These are phyloP conservation scores for Coracopsis vasa DNA, from an alignment of 2,113 vertebrate species.

Conservation along the genomic window DNA sequence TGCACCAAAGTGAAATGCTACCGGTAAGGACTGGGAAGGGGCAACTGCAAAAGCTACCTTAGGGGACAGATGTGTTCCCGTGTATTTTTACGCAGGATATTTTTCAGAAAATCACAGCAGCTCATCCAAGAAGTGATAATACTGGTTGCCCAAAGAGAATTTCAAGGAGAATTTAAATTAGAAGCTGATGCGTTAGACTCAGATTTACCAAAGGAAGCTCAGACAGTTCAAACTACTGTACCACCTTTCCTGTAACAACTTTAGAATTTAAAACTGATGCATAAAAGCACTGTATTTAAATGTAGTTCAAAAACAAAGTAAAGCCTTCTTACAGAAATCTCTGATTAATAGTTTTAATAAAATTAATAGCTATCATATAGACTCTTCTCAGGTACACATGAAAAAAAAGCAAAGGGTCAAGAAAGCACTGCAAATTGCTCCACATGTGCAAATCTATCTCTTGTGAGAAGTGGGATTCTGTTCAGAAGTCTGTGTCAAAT, in stretches of 20 bases:
- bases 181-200: background rate
- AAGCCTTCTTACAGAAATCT: background rate
- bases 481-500: background rate
- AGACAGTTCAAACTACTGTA: background rate
- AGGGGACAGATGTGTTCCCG: too few species aligned
- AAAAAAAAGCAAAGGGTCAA: background rate
- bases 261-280: background rate
- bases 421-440: background rate
- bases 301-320: background rate
- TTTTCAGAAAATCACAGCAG: background rate
- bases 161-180: background rate
- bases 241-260: background rate
- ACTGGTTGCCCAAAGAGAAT: background rate
- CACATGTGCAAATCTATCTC: background rate
- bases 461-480: background rate
- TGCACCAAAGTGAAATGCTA: too few species aligned
- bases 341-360: background rate
- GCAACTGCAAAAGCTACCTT: too few species aligned
- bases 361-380: background rate
- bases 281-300: background rate
- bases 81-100: background rate
- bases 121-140: background rate
- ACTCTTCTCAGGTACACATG: background rate
- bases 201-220: background rate
- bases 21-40: too few species aligned